Percentiles rank a stretch among this genome's conserved stretches.
phyloP scores from a whole-genome alignment of 2,797 vertebrate genomes.

The Acomys russatus region DNA sequence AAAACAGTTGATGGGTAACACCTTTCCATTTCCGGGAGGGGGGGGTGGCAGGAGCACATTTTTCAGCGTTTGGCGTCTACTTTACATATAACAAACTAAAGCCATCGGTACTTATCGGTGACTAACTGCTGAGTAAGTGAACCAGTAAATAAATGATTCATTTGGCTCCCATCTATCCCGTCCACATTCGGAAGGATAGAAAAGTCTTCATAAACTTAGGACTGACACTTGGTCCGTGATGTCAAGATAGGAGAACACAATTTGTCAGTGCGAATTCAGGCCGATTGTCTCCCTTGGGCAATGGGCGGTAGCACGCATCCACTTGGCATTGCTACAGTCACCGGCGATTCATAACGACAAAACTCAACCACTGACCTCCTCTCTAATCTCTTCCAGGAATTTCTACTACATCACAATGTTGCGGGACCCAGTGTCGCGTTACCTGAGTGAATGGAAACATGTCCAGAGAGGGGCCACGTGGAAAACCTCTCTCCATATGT shows the following conservation, averaged over 20 bases:
- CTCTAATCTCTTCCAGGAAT: conserved; percentile 92
- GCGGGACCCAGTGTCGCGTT: conserved; percentile 96
- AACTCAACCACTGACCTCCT: conserved; percentile 48
- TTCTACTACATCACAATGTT: conserved; percentile 99
- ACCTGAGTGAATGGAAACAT: conserved; percentile 98
- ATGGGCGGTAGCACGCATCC: background rate
- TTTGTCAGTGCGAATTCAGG: background rate
- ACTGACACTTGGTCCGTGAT: background rate
- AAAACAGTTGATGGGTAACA: background rate
- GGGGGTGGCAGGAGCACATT: background rate
- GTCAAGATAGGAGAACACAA: background rate
- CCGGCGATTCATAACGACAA: background rate
- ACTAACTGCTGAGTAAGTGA: background rate
- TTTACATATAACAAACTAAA: background rate
- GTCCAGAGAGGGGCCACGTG: conserved; percentile 97
- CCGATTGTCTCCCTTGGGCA: background rate
- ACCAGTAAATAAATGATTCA: background rate
- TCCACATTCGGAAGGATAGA: background rate
- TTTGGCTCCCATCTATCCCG: background rate
- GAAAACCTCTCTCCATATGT: conserved; percentile 98
- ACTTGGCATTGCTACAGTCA: rapidly evolving
- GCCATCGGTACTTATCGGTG: background rate
- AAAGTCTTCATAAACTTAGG: background rate
- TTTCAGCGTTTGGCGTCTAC: background rate
- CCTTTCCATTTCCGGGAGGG: background rate